These are phyloP conservation scores for Cassiopea andromeda DNA, from an alignment of 30 jellyfish, hydroid and myxozoan genomes.

Conservation along the genomic window DNA sequence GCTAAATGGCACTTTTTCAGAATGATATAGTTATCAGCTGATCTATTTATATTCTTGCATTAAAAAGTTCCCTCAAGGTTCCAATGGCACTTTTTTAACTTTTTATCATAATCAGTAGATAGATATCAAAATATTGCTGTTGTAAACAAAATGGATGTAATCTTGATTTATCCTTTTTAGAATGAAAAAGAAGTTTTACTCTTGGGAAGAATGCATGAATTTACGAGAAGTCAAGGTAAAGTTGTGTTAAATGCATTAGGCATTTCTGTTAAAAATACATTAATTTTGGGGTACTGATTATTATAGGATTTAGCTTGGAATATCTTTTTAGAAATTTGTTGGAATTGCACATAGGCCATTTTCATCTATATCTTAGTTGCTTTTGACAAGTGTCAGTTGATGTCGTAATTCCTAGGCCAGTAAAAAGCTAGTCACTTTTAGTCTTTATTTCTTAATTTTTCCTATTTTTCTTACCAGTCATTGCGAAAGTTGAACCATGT, in stretches of 20 bases:
- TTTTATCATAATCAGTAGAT: not conserved
- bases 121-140: not conserved
- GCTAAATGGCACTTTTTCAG: too few relatives aligned
- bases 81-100: not conserved
- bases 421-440: not conserved
- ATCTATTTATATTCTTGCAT: too few relatives aligned
- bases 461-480: constrained; percentile 58
- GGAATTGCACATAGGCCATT: too few relatives aligned
- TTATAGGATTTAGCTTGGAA: too few relatives aligned
- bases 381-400: too few relatives aligned
- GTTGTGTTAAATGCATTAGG: not conserved
- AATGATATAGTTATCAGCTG: too few relatives aligned
- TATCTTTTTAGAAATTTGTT: too few relatives aligned
- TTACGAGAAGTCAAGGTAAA: constrained; percentile 95
- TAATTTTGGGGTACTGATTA: too few relatives aligned
- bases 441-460: not conserved
- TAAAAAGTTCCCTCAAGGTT: too few relatives aligned
- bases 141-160: not conserved
- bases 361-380: too few relatives aligned
- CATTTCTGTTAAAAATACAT: too few relatives aligned
- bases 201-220: constrained; percentile 99
- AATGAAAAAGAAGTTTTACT: constrained; percentile 93
- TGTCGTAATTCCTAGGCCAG: too few relatives aligned
- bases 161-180: constrained; percentile 32
- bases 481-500: constrained; percentile 90